Evolutionary conservation across 2,888 invertebrate genomes (phyloP).

Genomic region (Drosophila cracens): DNA sequence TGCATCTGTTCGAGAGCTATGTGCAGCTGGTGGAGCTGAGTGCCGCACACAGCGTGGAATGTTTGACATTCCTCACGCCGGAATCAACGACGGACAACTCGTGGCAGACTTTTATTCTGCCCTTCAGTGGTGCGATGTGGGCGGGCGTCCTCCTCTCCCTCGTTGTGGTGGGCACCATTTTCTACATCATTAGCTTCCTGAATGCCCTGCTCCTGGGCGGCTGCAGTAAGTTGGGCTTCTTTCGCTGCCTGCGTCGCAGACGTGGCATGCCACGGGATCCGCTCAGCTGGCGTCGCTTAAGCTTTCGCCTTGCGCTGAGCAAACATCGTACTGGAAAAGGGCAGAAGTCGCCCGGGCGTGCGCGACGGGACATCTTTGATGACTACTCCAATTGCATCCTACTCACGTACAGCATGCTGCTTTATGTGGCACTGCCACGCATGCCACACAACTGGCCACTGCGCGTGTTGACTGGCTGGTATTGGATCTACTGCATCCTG

Average conservation of each 20-base stretch:
- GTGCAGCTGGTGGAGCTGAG: constrained; percentile 90
- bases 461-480: constrained; percentile 93
- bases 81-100: constrained; percentile 92
- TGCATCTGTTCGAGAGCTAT: constrained; percentile 90
- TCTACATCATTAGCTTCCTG: constrained; percentile 87
- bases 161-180: constrained; percentile 88
- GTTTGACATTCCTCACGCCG: constrained; percentile 93
- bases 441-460: constrained; percentile 93
- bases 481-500: constrained; percentile 93
- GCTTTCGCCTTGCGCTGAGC: constrained; percentile 75
- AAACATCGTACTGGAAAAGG: constrained; percentile 36
- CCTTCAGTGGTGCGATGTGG: constrained; percentile 93
- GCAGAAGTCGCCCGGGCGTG: accelerated
- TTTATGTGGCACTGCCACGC: constrained; percentile 91
- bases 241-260: constrained; percentile 53
- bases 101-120: constrained; percentile 93
- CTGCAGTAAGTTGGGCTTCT: constrained; percentile 40
- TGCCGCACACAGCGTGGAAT: constrained; percentile 92
- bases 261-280: neutral
- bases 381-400: constrained; percentile 90
- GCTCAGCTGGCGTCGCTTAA: constrained; percentile 51
- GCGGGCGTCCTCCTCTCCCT: constrained; percentile 89
- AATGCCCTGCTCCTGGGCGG: constrained; percentile 64
- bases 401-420: constrained; percentile 92
- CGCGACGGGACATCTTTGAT: constrained; percentile 88